These are phyloP conservation scores for Pachliopta kotzebuea DNA, from an alignment of 2,888 invertebrate species.

Conservation along the genomic window DNA sequence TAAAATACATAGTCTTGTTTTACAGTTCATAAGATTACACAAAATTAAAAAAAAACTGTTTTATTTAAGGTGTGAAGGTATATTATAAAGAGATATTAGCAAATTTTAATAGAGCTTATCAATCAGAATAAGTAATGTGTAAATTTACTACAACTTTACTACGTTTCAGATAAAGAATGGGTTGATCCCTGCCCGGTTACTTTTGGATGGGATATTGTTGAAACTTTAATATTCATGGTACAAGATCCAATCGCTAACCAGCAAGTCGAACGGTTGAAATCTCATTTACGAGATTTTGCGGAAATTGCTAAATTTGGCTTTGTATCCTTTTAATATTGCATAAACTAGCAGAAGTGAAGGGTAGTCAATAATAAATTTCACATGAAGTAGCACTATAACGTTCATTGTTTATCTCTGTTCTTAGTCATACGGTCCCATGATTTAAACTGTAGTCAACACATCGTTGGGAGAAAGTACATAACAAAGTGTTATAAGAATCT, in stretches of 20 bases:
- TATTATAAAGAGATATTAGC: too few relatives aligned
- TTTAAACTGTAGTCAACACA: slow-evolving; percentile 19
- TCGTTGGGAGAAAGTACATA: slow-evolving; percentile 27
- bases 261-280: slow-evolving; percentile 48
- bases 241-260: slow-evolving; percentile 43
- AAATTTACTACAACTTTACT: slow-evolving; percentile 8
- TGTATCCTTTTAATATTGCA: slow-evolving; percentile 61
- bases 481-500: slow-evolving; percentile 9
- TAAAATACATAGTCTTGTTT: too few relatives aligned
- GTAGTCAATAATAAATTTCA: slow-evolving; percentile 21
- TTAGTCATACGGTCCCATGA: slow-evolving; percentile 28
- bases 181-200: slow-evolving; percentile 44
- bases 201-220: slow-evolving; percentile 49
- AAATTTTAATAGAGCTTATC: too few relatives aligned
- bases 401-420: slow-evolving; percentile 24
- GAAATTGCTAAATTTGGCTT: slow-evolving; percentile 47
- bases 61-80: too few relatives aligned
- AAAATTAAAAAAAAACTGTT: too few relatives aligned
- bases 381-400: slow-evolving; percentile 13
- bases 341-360: slow-evolving; percentile 18
- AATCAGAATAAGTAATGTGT: slow-evolving; percentile 10
- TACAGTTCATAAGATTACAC: too few relatives aligned
- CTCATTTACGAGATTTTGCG: slow-evolving; percentile 48
- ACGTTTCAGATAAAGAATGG: slow-evolving; percentile 46
- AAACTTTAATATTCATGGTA: slow-evolving; percentile 50